Conservation (phyloP, 2,888 invertebrate genomes). For the Tupiocoris notatus region DNA sequence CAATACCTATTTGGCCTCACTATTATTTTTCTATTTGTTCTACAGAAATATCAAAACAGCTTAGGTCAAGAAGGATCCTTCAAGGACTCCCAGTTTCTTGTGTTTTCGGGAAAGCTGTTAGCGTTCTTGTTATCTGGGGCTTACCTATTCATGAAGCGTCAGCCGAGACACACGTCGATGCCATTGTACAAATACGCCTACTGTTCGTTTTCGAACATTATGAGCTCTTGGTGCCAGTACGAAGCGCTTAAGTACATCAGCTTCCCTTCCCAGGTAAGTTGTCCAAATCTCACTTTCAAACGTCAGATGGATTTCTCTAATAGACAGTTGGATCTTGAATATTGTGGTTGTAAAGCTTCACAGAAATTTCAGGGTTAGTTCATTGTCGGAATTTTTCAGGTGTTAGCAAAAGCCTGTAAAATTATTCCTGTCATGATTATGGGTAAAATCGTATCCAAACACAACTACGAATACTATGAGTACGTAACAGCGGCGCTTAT, state of each 20-base stretch:
- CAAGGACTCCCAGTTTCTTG: slow-evolving; percentile 93
- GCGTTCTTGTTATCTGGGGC: slow-evolving; percentile 73
- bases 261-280: slow-evolving; percentile 87
- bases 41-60: slow-evolving; percentile 65
- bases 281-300: not conserved
- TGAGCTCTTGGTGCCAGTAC: slow-evolving; percentile 99
- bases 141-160: slow-evolving; percentile 63
- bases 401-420: slow-evolving; percentile 95
- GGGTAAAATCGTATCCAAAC: slow-evolving; percentile 87
- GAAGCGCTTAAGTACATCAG: slow-evolving; percentile 97
- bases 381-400: slow-evolving; percentile 56
- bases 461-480: slow-evolving; percentile 85
- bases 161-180: slow-evolving; percentile 67
- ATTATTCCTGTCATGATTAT: slow-evolving; percentile 97
- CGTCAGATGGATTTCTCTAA: not conserved
- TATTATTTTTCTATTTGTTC: not conserved
- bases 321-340: not conserved
- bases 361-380: not conserved
- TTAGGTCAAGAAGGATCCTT: slow-evolving; percentile 69
- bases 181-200: slow-evolving; percentile 94
- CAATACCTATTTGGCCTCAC: too few species aligned
- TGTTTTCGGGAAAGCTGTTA: slow-evolving; percentile 89
- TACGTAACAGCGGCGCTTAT: slow-evolving; percentile 87
- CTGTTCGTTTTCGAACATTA: slow-evolving; percentile 93
- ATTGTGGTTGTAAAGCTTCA: not conserved